Base-by-base conservation (phyloP, 2,797 vertebrate species). In the Gobionotothen gibberifrons region DNA sequence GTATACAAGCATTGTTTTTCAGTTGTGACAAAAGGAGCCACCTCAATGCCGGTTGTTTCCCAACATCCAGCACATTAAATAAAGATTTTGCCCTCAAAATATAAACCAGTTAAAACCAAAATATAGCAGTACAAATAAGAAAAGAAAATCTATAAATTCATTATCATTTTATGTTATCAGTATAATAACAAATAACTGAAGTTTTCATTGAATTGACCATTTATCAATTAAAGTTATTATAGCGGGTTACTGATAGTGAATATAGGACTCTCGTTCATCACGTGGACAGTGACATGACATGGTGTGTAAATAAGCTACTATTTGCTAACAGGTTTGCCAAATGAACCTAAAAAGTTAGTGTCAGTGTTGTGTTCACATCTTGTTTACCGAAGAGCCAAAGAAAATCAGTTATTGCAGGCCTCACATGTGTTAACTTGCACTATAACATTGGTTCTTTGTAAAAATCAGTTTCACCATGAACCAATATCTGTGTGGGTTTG, bases 401-500 rank as follows among this genome's bases (percentile, higher is more conserved):
- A 14, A 19, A 54, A 40, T 48, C 1, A 1, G 21, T 10, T 26
- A 5, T 19, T 52, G 46, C 9, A 48, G 46, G 46, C 46, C n/a
- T 55, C 14, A 62, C 42, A 44, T 22, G 60, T 39, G 19, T 6
- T 39, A 22, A 36, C 62, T 39, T 61, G 21, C 43, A 10, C n/a
- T 69, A 6, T 21, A 15, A 62, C 7, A 55, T 39, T 9, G 56
- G 55, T 12, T 22, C 42, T 69, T 57, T 66, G 52, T 46, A 54
- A 56, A 26, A 62, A 47, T 42, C 13, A 13, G 19, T 56, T 78
- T 76, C 14, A 58, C 22, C 29, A 21, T 56, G 72, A 75, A 61
- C 21, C 7, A 42, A 17, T 44, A 44, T 52, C 26, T 56, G 22
- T 64, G 15, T 51, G 16, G 19, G 4, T 76, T 73, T 22, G 15